Conservation (phyloP, 2,797 vertebrate species). For the Cygnus olor region DNA sequence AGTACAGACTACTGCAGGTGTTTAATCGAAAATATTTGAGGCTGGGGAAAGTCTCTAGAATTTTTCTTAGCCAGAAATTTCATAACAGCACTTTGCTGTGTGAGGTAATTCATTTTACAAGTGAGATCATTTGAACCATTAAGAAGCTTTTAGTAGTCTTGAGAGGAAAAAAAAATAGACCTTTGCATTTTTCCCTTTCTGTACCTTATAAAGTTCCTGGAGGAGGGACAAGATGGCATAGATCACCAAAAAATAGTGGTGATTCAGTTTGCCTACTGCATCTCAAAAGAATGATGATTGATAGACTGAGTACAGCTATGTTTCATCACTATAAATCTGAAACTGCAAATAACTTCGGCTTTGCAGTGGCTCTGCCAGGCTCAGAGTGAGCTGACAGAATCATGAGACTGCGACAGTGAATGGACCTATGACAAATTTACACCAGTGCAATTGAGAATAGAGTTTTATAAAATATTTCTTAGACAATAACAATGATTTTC, state of each 20-base stretch:
- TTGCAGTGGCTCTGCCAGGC: neutral
- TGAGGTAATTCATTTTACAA: neutral
- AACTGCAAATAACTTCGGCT: neutral
- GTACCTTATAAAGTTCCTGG: neutral
- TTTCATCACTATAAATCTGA: neutral
- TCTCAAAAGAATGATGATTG: neutral
- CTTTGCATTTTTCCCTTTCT: neutral
- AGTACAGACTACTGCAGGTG: neutral
- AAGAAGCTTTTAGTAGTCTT: neutral
- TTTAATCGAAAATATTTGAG: neutral
- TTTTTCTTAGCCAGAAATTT: neutral
- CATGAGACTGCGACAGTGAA: neutral
- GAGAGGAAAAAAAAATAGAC: fast-evolving
- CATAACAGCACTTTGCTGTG: neutral
- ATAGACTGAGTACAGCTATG: neutral
- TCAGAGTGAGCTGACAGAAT: neutral
- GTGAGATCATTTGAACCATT: neutral
- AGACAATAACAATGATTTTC: neutral
- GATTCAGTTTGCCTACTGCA: neutral
- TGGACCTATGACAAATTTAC: neutral
- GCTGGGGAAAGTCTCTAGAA: neutral
- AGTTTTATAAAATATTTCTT: neutral
- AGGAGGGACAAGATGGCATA: neutral
- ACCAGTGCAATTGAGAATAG: neutral
- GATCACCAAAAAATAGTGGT: neutral